These are phyloP conservation scores for Torymus auratus DNA, from an alignment of 2,888 invertebrate species.

Conservation along the genomic window DNA sequence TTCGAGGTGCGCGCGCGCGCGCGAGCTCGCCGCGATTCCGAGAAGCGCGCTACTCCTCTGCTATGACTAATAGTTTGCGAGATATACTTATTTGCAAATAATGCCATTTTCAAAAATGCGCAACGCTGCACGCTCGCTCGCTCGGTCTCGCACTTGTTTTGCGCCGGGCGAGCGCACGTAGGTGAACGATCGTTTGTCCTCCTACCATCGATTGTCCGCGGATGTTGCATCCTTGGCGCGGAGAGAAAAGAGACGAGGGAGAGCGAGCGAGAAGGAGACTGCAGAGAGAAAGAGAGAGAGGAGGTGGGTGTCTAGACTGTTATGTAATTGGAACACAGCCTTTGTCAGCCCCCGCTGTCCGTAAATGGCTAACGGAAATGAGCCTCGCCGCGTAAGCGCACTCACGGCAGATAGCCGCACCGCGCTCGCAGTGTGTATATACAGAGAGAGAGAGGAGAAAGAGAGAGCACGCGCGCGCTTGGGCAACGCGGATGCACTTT, in stretches of 20 bases:
- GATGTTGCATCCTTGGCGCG: slow-evolving; percentile 69
- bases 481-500: slow-evolving; percentile 34
- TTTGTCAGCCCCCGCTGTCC: slow-evolving; percentile 73
- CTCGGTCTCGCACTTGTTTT: slow-evolving; percentile 55
- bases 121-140: slow-evolving; percentile 2
- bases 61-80: slow-evolving; percentile 58
- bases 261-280: slow-evolving; percentile 43
- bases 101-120: slow-evolving; percentile 55
- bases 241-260: slow-evolving; percentile 51
- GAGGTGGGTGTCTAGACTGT: slow-evolving; percentile 70
- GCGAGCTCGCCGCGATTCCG: slow-evolving; percentile 22
- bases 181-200: slow-evolving; percentile 74
- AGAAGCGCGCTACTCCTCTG: slow-evolving; percentile 47
- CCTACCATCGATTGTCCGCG: slow-evolving; percentile 73
- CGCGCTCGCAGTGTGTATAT: too few species aligned
- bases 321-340: slow-evolving; percentile 76
- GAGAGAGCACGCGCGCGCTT: neutral
- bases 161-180: slow-evolving; percentile 61
- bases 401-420: slow-evolving; percentile 13
- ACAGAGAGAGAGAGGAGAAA: too few species aligned
- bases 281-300: slow-evolving; percentile 59
- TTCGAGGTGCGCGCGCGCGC: slow-evolving; percentile 8
- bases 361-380: slow-evolving; percentile 74
- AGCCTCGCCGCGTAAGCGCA: slow-evolving; percentile 49
- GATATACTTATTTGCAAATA: slow-evolving; percentile 60